Evolutionary conservation across 2,888 invertebrate genomes (phyloP).

Genomic region (Drosophila flavopinicola): DNA sequence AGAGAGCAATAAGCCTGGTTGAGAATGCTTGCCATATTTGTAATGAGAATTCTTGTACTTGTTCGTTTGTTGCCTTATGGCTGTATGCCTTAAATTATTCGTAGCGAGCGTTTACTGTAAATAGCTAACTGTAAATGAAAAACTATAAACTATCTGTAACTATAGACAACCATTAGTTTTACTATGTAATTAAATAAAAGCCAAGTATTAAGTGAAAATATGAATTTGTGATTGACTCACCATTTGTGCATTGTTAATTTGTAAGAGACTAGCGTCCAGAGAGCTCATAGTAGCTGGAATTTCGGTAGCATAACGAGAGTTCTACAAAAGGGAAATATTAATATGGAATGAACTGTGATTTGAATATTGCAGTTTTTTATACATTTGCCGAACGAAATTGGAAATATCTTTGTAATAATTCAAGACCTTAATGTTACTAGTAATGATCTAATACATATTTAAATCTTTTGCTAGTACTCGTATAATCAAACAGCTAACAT

Average conservation of each 20-base stretch:
- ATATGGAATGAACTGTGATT: no score
- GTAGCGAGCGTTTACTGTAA: constrained; percentile 72
- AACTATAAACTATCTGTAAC: constrained; percentile 43
- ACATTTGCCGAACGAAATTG: neutral
- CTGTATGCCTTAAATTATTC: constrained; percentile 61
- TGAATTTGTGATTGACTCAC: constrained; percentile 32
- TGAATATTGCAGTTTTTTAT: neutral
- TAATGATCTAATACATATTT: no score
- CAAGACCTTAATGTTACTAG: no score
- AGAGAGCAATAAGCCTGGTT: constrained; percentile 21
- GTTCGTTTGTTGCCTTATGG: constrained; percentile 34
- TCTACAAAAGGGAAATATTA: constrained; percentile 36
- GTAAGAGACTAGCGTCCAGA: constrained; percentile 36
- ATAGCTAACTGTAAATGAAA: constrained; percentile 66
- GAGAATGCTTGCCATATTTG: constrained; percentile 71
- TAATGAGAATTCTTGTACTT: constrained; percentile 60
- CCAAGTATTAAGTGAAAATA: constrained; percentile 62
- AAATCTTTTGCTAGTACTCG: no score
- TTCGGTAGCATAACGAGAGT: constrained; percentile 29
- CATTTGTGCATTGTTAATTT: constrained; percentile 43
- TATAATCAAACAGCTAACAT: no score
- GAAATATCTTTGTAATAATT: no score
- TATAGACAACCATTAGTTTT: constrained; percentile 47
- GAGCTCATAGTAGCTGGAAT: constrained; percentile 33
- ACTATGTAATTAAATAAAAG: constrained; percentile 50